These are phyloP conservation scores for Drosophila varians DNA, from an alignment of 1,140 invertebrate genomes.

Conservation along the genomic window DNA sequence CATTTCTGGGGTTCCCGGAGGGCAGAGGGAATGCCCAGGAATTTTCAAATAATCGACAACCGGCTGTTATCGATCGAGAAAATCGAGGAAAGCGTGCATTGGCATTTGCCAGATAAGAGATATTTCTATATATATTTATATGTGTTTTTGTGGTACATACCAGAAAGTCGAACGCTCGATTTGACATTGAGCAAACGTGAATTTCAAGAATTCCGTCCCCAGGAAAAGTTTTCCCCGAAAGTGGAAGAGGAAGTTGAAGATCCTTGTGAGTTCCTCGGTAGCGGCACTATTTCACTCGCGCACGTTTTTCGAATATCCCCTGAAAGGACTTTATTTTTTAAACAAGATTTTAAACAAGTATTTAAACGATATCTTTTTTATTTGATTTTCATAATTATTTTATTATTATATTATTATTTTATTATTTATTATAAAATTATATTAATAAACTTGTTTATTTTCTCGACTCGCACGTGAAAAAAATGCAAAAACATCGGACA, in stretches of 20 bases:
- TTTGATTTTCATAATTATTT: no score
- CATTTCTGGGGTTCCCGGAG: not conserved
- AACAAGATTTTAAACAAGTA: slow-evolving; percentile 57
- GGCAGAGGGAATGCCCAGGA: slow-evolving; percentile 22
- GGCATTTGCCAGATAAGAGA: slow-evolving; percentile 50
- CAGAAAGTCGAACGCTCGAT: slow-evolving; percentile 69
- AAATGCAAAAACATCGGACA: slow-evolving; percentile 9
- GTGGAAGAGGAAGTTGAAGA: slow-evolving; percentile 2
- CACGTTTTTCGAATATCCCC: slow-evolving; percentile 39
- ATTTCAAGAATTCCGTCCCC: slow-evolving; percentile 57
- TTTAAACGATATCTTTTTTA: slow-evolving; percentile 10
- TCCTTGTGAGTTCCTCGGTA: slow-evolving; percentile 6
- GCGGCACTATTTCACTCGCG: slow-evolving; percentile 19
- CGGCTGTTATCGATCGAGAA: slow-evolving; percentile 68
- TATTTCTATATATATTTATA: not conserved
- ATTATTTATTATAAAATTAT: not conserved
- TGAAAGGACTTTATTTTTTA: slow-evolving; percentile 59
- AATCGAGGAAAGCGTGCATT: slow-evolving; percentile 35
- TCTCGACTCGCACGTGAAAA: slow-evolving; percentile 11
- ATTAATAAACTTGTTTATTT: slow-evolving; percentile 4
- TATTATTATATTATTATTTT: not conserved
- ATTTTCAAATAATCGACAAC: slow-evolving; percentile 40
- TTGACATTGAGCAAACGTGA: slow-evolving; percentile 76
- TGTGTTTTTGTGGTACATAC: slow-evolving; percentile 55
- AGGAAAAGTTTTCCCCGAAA: slow-evolving; percentile 27